Base-by-base conservation (phyloP, 2,888 invertebrate genomes). In the Halictus ligatus region DNA sequence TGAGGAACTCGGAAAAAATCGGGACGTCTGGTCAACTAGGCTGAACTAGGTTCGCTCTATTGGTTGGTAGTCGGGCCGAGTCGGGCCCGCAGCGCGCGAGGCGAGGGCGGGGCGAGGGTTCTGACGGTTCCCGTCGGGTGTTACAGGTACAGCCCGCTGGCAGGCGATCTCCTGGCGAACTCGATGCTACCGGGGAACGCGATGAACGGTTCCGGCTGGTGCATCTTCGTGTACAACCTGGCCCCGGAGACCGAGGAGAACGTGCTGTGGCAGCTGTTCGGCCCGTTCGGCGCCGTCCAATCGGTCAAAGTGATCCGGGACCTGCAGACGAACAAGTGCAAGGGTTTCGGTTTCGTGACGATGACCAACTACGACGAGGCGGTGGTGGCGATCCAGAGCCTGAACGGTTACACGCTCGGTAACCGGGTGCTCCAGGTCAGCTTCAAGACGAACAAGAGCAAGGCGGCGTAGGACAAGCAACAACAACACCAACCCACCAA, bases 341-440 rank as follows among this genome's bases (percentile, higher is more conserved):
- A 98, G 96, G 99, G 99, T 92, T 98, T 98, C 95, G 99, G 98
- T 84, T 98, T 98, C 95, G 98, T 99, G 92, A 98, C 98, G 89
- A 98, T 99, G 98, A 98, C 98, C 94, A 98, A 98, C 96, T 98
- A 98, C 96, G 98, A 98, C 95, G 98, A 99, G 95, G 98, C 98
- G 50, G 97, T 98, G 90, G 97, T 98, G 91, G 98, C 99, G 90
- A 98, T 98, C 94, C 98, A 98, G 96, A 98, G 98, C 93, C 97
- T 99, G 93, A 98, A 99, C 96, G 98, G 98, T 89, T 98, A 98
- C 96, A 98, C 98, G 93, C 97, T 98, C 94, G 98, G 98, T 94
- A 98, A 98, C 96, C 97, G 98, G 92, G 98, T 98, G 93, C 97
- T 98, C 93, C 98, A 98, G 84, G 98, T 98, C 95, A 98, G 98